These are phyloP conservation scores for Amblyraja radiata DNA, from an alignment of 2,797 vertebrate species.

Conservation along the genomic window DNA sequence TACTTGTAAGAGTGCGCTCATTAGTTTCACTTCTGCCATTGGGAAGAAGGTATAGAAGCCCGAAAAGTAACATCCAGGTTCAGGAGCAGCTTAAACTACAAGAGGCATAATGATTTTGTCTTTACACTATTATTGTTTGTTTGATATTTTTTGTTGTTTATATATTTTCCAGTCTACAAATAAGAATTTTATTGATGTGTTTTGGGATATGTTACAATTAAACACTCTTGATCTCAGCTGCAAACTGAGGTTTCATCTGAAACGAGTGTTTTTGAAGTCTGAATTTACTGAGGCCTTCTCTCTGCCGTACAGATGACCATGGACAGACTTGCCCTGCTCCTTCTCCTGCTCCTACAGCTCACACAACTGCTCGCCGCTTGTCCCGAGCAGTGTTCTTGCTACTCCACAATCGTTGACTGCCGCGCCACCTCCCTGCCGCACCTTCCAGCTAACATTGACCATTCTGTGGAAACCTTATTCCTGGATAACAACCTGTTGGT, in stretches of 20 bases:
- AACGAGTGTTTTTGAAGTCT: neutral
- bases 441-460: neutral
- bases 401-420: neutral
- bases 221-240: too few species aligned
- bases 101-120: too few species aligned
- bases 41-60: too few species aligned
- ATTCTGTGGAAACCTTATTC: neutral
- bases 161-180: too few species aligned
- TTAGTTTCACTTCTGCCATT: too few species aligned
- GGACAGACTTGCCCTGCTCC: neutral
- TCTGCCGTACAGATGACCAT: neutral
- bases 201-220: too few species aligned
- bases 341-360: neutral
- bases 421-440: neutral
- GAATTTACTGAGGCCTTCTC: neutral
- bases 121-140: too few species aligned
- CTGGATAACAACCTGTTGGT: neutral
- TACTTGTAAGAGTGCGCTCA: too few species aligned
- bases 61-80: too few species aligned
- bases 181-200: too few species aligned
- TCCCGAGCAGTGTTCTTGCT: conserved; percentile 3
- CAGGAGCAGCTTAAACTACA: too few species aligned
- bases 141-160: too few species aligned
- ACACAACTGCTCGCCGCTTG: neutral
- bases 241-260: neutral